phyloP scores from a whole-genome alignment of 2,888 invertebrate genomes.

The Papilio demoleus region DNA sequence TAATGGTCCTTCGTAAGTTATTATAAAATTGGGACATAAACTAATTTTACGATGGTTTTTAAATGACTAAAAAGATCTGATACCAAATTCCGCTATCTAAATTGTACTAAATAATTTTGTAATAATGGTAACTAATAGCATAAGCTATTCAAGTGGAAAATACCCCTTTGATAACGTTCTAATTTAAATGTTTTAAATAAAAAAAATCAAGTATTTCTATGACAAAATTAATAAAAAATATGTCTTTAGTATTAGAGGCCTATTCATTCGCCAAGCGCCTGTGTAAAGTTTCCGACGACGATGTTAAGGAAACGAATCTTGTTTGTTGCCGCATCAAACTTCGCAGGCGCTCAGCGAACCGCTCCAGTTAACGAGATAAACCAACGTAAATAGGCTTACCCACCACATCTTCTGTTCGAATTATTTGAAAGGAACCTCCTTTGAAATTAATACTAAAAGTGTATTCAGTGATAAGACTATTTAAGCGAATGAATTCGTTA shows the following conservation, averaged over 20 bases:
- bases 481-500: not conserved
- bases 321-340: conserved; percentile 39
- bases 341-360: conserved; percentile 36
- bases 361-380: conserved; percentile 36
- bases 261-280: conserved; percentile 20
- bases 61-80: not conserved
- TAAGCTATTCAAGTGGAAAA: no score
- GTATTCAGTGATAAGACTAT: not conserved
- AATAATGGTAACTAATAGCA: not conserved
- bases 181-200: not conserved
- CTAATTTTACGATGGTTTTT: not conserved
- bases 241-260: conserved; percentile 8
- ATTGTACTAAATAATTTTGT: not conserved
- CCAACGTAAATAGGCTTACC: conserved; percentile 27
- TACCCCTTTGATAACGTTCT: no score
- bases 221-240: not conserved
- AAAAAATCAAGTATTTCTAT: not conserved
- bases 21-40: not conserved
- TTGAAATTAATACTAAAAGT: not conserved
- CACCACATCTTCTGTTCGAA: conserved; percentile 6
- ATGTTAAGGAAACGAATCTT: conserved; percentile 35
- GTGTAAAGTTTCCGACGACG: conserved; percentile 11
- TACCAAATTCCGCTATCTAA: not conserved
- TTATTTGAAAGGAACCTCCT: conserved; percentile 1
- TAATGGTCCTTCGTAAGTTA: not conserved